Conservation (phyloP, 2,113 vertebrate genomes). For the Campylomormyrus numenius region DNA sequence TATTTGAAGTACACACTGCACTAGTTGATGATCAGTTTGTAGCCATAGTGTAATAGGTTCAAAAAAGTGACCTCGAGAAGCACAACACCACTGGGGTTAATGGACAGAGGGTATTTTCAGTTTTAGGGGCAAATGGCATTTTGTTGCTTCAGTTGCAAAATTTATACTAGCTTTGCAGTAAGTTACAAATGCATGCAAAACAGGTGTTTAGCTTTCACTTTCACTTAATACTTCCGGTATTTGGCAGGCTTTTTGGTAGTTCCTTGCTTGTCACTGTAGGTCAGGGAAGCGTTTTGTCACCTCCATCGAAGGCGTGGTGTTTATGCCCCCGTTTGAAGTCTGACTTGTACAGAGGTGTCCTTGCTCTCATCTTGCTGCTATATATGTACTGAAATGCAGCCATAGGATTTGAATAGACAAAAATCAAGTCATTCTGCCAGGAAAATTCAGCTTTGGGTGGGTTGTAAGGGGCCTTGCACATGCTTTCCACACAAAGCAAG, state of each 20-base stretch:
- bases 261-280: not conserved
- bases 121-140: not conserved
- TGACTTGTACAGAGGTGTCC: not conserved
- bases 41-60: not conserved
- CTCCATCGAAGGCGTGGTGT: not conserved
- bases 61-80: not conserved
- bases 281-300: not conserved
- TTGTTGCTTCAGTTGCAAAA: not conserved
- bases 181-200: not conserved
- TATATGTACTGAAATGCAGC: not conserved
- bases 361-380: not conserved
- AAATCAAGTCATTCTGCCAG: not conserved
- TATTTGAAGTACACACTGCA: not conserved
- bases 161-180: not conserved
- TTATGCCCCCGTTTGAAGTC: not conserved
- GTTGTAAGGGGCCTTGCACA: not conserved
- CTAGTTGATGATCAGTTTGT: not conserved
- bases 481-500: not conserved
- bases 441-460: not conserved
- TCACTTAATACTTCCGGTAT: not conserved
- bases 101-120: not conserved
- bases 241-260: not conserved
- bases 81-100: not conserved
- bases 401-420: not conserved
- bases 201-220: not conserved